These are phyloP conservation scores for Temnopleurus reevesii DNA, from an alignment of 53 echinoderm and acorn worm genomes.

Conservation along the genomic window DNA sequence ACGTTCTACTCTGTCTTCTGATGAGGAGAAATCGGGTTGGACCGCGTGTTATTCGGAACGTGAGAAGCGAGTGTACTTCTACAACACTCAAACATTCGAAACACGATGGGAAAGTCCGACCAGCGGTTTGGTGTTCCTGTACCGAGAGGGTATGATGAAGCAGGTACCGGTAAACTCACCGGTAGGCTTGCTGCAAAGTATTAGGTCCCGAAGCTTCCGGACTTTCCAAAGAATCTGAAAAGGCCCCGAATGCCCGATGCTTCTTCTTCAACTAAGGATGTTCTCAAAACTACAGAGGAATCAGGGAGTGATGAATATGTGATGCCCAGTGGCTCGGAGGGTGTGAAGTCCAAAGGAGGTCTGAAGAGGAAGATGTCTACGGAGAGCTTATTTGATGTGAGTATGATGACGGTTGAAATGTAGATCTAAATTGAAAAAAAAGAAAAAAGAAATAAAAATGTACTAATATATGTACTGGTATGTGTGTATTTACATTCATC, in stretches of 20 bases:
- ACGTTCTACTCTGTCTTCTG: neutral
- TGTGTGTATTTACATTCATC: no score
- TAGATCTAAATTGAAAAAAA: no score
- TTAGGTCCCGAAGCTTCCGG: neutral
- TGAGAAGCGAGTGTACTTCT: neutral
- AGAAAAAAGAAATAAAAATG: no score
- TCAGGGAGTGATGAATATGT: no score
- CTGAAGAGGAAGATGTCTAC: no score
- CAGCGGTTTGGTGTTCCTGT: neutral
- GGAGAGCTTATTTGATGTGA: no score
- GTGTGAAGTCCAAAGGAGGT: no score
- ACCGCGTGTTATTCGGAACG: neutral
- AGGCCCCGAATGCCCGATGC: neutral
- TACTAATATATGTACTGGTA: no score
- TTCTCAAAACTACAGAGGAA: no score
- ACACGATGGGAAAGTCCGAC: constrained; percentile 9
- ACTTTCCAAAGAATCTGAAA: neutral
- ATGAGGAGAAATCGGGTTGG: neutral
- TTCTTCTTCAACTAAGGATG: neutral
- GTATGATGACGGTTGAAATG: no score
- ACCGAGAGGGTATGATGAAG: neutral
- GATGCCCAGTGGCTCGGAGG: no score
- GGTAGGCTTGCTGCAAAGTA: neutral
- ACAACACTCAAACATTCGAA: neutral
- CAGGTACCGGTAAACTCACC: neutral